Base-by-base conservation (phyloP, 2,797 vertebrate species). In the Adrianichthys oophorus region DNA sequence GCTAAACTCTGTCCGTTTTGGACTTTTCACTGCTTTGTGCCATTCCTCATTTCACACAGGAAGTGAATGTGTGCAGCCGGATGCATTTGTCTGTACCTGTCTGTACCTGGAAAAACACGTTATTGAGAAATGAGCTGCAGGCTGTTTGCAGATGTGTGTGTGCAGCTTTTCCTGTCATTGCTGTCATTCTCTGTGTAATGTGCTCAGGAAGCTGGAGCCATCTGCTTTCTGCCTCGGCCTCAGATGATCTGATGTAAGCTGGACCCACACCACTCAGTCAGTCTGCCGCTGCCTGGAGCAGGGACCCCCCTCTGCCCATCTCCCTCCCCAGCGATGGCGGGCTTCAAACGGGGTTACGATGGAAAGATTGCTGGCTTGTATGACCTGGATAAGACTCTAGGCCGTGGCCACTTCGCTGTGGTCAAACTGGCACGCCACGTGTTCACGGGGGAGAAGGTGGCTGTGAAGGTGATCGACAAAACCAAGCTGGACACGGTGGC, bases 401-500 rank as follows among this genome's bases (percentile, higher is more conserved):
- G 97, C 43, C 94, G 97, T 29, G 97, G 97, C 50, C 97, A 99
- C 82, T 99, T 99, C 62, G 97, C 97, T 0, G 97, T 99, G 69
- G 97, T 99, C 73, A 99, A 99, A 79, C 92, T 98, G 70, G 97
- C 97, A 2, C 95, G 97, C 43, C 97, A 99, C 13, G 97, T 99
- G 80, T 99, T 99, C 58, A 99, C 97, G 1, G 97, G 97, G 43
- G 97, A 99, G 85, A 98, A 98, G 79, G 97, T 98, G 78, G 97
- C 97, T 0, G 97, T 99, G 13, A 99, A 99, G 86, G 97, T 99
- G 42, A 99, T 98, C 18, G 97, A 99, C 90, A 99, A 99, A 90
- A 98, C 95, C 32, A 99, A 99, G 85, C 84, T 99, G 67, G 97
- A 99, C 91, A 92, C 93, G 0, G 87, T 97, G 0, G 97, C 97